Evolutionary conservation across 2,113 vertebrate species (phyloP), one percentile per base, ranked within the genome.

Genomic region (Sebastes schlegelii): DNA sequence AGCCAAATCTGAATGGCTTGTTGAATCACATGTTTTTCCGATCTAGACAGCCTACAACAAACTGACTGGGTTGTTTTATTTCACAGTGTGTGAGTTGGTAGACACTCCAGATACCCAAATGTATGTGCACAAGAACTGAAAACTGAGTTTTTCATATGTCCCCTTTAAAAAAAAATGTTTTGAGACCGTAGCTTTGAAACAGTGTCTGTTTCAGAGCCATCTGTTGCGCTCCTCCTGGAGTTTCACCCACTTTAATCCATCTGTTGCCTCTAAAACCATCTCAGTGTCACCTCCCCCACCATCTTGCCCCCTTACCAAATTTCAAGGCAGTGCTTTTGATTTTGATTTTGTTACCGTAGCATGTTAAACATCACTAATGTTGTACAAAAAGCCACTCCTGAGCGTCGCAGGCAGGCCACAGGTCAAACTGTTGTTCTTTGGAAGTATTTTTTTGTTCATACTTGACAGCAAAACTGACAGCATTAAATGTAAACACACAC

Each of bases 121-220:
- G 34, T 34, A 34, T 34, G 34, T 34, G 34, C 34, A 34, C 34
- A 34, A 34, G 34, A 4, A 34, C 34, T 34, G 34, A 34, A 34
- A 34, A 34, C 34, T 4, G 34, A 34, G 34, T 34, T 34, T 34
- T 34, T 34, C 34, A 34, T 34, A 34, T 34, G 34, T 34, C 34
- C 34, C 34, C 34, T 34, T 34, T 34, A 34, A 34, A 34, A 34
- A 34, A 34, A 34, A 34, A 34, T 34, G 34, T 34, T 34, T 34
- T 34, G 34, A 34, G 34, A 34, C 34, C 34, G 34, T 34, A 34
- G 34, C 34, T 34, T 34, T 34, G 34, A 34, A 34, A 34, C 34
- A 51, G 84, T 84, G 45, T 92, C 86, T 58, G 48, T 91, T 93
- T 92, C 89, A 87, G 84, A 1, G 45, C 91, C 94, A 93, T 94